A percentile compares a stretch with the other conserved stretches of the same genome.
These are phyloP conservation scores for Ploceus nigricollis DNA, from an alignment of 2,113 vertebrate genomes.

Conservation along the genomic window DNA sequence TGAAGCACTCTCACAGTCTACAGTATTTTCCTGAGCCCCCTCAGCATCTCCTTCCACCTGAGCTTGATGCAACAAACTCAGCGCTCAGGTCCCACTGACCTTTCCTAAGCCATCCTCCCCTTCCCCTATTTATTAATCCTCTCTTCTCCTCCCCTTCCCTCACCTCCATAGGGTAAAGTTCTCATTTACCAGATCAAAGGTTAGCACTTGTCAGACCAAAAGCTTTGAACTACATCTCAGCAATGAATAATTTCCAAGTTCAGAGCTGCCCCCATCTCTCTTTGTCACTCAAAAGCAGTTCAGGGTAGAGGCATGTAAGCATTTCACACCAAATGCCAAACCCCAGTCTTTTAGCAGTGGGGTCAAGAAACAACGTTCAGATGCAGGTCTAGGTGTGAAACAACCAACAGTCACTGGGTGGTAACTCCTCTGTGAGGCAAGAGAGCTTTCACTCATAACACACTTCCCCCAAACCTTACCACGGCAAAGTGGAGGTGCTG, in stretches of 20 bases:
- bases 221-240: neutral
- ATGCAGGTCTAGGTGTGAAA: neutral
- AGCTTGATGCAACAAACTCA: neutral
- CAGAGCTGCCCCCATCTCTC: neutral
- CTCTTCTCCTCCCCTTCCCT: neutral
- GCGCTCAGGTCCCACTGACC: neutral
- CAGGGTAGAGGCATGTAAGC: neutral
- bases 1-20: neutral
- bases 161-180: neutral
- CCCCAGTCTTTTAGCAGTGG: neutral
- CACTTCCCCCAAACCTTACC: fast-evolving
- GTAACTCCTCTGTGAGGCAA: neutral
- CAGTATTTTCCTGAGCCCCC: neutral
- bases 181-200: conserved; percentile 23
- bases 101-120: neutral
- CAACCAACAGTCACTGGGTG: neutral
- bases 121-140: neutral
- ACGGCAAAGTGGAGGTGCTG: neutral
- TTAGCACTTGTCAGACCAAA: neutral
- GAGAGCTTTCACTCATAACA: neutral
- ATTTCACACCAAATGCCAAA: neutral
- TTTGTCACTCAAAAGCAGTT: neutral
- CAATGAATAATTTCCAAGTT: neutral
- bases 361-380: neutral
- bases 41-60: neutral